phyloP scores from a whole-genome alignment of 2,113 vertebrate species.

The Merops nubicus region DNA sequence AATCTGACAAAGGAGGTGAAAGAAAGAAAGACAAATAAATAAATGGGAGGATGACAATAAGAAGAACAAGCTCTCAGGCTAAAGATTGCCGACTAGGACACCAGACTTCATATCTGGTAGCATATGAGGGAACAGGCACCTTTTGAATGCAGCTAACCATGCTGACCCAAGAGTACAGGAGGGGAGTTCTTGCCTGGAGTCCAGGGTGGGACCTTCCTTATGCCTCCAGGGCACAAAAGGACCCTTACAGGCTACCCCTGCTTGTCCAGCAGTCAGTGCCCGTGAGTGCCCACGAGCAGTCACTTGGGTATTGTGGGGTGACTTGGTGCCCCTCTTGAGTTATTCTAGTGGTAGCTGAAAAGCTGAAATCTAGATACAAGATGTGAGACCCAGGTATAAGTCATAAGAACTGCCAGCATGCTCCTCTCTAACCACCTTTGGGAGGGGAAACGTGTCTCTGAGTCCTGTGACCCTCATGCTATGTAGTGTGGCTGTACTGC shows the following conservation, averaged over 20 bases:
- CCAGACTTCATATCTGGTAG: not conserved
- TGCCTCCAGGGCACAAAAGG: not conserved
- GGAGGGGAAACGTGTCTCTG: not conserved
- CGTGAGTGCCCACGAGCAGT: not conserved
- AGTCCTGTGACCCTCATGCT: fast-evolving
- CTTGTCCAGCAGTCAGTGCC: not conserved
- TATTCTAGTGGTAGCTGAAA: not conserved
- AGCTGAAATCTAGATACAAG: not conserved
- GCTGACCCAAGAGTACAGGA: not conserved
- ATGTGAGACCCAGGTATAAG: not conserved
- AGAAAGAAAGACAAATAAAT: not conserved
- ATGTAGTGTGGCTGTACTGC: fast-evolving
- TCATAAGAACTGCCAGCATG: not conserved
- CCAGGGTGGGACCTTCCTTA: not conserved
- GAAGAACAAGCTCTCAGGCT: not conserved
- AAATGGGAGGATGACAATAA: not conserved
- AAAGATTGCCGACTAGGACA: not conserved
- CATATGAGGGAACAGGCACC: fast-evolving
- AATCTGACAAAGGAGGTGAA: not conserved
- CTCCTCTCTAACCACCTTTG: not conserved
- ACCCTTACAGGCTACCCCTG: not conserved
- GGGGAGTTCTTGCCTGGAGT: not conserved
- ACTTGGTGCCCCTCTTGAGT: not conserved
- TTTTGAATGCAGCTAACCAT: not conserved
- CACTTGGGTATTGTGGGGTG: not conserved